Conservation (phyloP, 2,797 vertebrate genomes). For the Tauraco hartlaubi region DNA sequence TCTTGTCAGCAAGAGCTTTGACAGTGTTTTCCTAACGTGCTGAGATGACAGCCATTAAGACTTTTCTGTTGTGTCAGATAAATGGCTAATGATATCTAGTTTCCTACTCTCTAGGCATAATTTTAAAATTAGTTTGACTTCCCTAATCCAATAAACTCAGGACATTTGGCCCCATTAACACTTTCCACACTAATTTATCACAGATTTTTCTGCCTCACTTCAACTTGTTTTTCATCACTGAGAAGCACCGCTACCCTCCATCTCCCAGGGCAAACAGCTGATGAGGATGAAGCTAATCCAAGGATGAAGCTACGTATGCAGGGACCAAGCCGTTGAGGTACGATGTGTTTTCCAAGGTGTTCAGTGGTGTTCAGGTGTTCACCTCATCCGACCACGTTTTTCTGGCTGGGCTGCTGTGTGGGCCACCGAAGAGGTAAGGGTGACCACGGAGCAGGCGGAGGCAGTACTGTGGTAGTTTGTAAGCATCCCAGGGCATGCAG, state of each 20-base stretch:
- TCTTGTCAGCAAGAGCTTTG: conserved; percentile 76
- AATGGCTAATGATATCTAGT: neutral
- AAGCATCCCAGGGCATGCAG: neutral
- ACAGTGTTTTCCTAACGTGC: conserved; percentile 69
- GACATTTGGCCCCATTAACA: conserved; percentile 56
- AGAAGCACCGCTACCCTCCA: neutral
- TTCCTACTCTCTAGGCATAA: conserved; percentile 35
- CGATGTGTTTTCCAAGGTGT: neutral
- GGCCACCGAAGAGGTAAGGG: neutral
- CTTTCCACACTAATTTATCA: conserved; percentile 53
- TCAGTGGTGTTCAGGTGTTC: neutral
- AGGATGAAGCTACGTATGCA: fast-evolving
- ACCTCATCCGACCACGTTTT: fast-evolving
- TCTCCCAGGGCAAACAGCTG: neutral
- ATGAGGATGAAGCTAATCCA: neutral
- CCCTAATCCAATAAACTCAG: conserved; percentile 65
- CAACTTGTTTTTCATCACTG: conserved; percentile 48
- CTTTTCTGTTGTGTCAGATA: conserved; percentile 40
- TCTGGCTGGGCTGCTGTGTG: neutral
- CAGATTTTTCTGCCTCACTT: conserved; percentile 61
- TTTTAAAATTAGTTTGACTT: conserved; percentile 69
- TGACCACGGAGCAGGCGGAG: neutral
- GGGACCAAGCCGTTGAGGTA: neutral
- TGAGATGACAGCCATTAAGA: conserved; percentile 64
- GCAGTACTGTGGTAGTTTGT: fast-evolving